Evolutionary conservation across 2,888 invertebrate genomes (phyloP).

Genomic region (Protophormia terraenovae): DNA sequence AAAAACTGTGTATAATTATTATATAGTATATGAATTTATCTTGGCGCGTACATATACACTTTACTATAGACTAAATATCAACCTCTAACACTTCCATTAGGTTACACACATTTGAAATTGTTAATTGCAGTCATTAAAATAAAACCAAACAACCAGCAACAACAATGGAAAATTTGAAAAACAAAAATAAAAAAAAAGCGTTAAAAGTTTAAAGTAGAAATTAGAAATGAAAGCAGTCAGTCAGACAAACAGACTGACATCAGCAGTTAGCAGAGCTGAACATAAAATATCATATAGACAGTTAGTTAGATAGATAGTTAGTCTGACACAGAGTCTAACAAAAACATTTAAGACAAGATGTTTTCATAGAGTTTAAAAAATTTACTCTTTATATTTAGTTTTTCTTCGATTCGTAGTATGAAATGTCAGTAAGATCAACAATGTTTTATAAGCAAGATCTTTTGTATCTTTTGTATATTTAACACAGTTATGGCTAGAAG

Average conservation of each 20-base stretch:
- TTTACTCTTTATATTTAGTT: not conserved
- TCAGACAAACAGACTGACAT: constrained; percentile 1
- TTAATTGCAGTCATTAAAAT: constrained; percentile 51
- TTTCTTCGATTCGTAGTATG: not conserved
- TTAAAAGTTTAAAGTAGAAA: constrained; percentile 49
- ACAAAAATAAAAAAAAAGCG: constrained; percentile 34
- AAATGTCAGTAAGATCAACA: constrained; percentile 48
- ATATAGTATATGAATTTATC: constrained; percentile 6
- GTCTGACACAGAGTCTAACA: not conserved
- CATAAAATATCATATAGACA: constrained; percentile 14
- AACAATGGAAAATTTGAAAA: not conserved
- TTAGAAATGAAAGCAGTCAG: constrained; percentile 45
- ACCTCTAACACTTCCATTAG: constrained; percentile 51
- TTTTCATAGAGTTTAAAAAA: not conserved
- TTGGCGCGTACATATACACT: not conserved
- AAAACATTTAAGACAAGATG: not conserved
- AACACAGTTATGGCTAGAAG: not conserved
- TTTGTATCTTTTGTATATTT: constrained; percentile 11
- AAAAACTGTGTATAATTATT: not conserved
- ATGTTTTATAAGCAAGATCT: not conserved
- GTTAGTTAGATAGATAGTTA: not conserved
- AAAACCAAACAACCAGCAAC: not conserved
- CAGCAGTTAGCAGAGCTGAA: constrained; percentile 43
- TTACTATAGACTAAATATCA: constrained; percentile 7
- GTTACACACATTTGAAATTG: constrained; percentile 45